Conservation (phyloP, 2,113 vertebrate genomes). For the Indri indri region DNA sequence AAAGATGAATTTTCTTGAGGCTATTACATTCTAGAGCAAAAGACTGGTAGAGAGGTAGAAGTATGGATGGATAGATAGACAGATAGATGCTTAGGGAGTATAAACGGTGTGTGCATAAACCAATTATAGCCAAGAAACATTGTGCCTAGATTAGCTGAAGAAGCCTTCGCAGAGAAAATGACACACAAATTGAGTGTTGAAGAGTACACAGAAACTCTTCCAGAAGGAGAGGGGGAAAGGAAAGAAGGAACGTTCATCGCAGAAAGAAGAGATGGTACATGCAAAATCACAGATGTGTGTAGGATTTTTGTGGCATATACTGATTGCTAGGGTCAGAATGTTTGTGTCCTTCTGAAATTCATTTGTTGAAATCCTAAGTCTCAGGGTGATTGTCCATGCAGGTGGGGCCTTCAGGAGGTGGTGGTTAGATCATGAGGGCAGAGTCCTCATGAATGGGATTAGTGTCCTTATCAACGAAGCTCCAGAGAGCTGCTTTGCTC, state of each 20-base stretch:
- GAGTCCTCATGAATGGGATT: not conserved
- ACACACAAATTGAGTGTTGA: not conserved
- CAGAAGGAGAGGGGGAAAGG: not conserved
- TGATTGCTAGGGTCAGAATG: not conserved
- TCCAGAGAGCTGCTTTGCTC: not conserved
- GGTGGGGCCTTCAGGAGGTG: not conserved
- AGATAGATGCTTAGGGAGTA: not conserved
- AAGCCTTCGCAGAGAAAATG: not conserved
- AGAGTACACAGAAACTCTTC: not conserved
- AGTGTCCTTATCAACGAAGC: not conserved
- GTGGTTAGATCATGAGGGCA: not conserved
- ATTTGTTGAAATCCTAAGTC: not conserved
- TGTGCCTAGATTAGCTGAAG: not conserved
- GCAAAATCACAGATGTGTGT: not conserved
- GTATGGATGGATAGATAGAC: not conserved
- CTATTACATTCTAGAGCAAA: not conserved
- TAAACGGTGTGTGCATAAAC: not conserved
- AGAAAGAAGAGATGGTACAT: not conserved
- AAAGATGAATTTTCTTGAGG: not conserved
- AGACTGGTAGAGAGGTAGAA: not conserved
- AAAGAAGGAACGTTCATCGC: not conserved
- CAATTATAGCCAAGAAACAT: not conserved
- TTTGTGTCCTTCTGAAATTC: not conserved
- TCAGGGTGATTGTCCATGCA: not conserved
- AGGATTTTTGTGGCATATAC: not conserved